Base-by-base conservation (phyloP, 2,888 invertebrate genomes). In the Yponomeuta plumbellus region DNA sequence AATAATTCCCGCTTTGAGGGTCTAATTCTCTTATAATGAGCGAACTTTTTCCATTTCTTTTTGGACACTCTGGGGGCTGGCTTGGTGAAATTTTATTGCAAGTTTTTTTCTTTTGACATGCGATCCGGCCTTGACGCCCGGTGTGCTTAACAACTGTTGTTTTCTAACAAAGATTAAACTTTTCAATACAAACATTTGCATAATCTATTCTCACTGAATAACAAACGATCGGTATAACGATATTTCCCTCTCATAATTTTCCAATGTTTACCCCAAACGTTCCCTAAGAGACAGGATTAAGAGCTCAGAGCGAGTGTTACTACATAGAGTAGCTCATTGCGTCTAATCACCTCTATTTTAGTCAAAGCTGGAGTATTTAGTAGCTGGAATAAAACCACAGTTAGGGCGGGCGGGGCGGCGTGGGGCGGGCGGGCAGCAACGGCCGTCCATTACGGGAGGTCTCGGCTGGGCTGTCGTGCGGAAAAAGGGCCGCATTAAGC, bases 1-100 rank as follows among this genome's bases (percentile, higher is more conserved):
- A 58, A 20, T 22, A 22, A 58, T 22, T 22, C 21, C 21, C 21
- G 21, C 58, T 11, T 73, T 70, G 73, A 74, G 72, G 72, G 74
- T 79, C 80, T 85, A 86, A 87, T 85, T 81, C 82, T 79, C 78
- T 80, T 84, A 84, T 87, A 86, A 87, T 84, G 85, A 86, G 83
- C 72, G 75, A 88, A 87, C 76, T 88, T 87, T 85, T 81, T 80
- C 81, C 85, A 84, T 87, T 86, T 79, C 80, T 83, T 83, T 80
- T 77, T 79, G 71, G 72, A 78, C 77, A 73, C 71, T 20, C 23
- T 39, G 61, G 26, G 23, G n/a, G 23, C 4, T 59, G n/a, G 23
- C 22, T 59, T 59, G 6, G 59, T 23, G 23, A 39, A 62, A 62
- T 62, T 39, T 62, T 64, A 44, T 64, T 64, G 44, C 44, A 64